phyloP scores from a whole-genome alignment of 2,797 vertebrate species.

The Arctocebus calabarensis region DNA sequence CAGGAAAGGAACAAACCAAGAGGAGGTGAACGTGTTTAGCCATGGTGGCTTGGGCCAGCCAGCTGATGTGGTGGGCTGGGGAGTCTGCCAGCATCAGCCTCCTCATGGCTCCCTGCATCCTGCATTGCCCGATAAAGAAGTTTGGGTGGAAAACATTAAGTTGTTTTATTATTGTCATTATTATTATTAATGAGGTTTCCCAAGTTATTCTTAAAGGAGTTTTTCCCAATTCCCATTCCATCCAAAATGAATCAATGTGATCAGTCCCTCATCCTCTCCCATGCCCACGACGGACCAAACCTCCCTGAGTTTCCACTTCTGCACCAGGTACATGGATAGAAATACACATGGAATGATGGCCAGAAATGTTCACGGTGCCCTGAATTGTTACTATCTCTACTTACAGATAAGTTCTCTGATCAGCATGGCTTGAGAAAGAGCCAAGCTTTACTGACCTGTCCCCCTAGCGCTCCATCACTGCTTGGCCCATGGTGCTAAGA shows the following conservation, averaged over 20 bases:
- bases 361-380: fast-evolving
- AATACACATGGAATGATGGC: background rate
- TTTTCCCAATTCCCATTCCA: background rate
- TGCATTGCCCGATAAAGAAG: background rate
- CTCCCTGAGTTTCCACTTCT: background rate
- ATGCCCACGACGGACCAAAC: fast-evolving
- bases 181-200: background rate
- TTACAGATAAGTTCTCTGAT: background rate
- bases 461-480: fast-evolving
- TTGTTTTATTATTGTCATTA: background rate
- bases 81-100: background rate
- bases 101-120: fast-evolving
- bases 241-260: background rate
- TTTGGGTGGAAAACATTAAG: background rate
- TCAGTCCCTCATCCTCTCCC: background rate
- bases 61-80: fast-evolving
- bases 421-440: background rate
- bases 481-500: background rate
- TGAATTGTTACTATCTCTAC: fast-evolving
- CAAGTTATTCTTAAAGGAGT: background rate
- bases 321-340: fast-evolving
- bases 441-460: fast-evolving
- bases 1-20: fast-evolving
- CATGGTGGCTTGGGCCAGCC: fast-evolving
- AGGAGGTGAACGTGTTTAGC: fast-evolving